Conservation (phyloP, 2,797 vertebrate genomes). For the Sphenopsis melanotis region DNA sequence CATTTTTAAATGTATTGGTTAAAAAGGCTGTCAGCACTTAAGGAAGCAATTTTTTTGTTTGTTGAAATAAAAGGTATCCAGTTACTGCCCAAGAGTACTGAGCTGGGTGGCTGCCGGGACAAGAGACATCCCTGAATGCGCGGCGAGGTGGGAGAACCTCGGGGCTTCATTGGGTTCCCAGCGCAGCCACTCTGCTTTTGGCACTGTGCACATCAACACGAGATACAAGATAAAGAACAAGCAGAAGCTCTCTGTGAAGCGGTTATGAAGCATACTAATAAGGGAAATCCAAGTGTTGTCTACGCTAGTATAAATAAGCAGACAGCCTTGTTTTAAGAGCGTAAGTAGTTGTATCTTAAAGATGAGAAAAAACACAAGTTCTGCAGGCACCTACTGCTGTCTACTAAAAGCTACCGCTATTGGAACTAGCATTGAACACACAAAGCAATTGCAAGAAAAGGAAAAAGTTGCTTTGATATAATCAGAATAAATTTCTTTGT, state of each 20-base stretch:
- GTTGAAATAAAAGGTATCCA: conserved; percentile 92
- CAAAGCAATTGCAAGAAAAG: conserved; percentile 99
- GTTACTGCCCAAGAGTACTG: conserved; percentile 84
- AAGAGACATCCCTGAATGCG: conserved; percentile 78
- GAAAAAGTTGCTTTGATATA: conserved; percentile 97
- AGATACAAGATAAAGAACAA: conserved; percentile 99
- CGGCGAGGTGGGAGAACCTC: conserved; percentile 71
- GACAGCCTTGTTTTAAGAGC: conserved; percentile 85
- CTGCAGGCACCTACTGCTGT: conserved; percentile 99
- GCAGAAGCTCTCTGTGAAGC: conserved; percentile 98
- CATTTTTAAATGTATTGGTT: conserved; percentile 98
- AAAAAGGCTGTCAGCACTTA: conserved; percentile 99
- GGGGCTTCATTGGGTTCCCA: conserved; percentile 68
- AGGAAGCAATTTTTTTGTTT: conserved; percentile 94
- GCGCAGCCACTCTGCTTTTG: conserved; percentile 84
- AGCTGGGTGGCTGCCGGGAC: conserved; percentile 83
- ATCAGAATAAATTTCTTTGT: conserved; percentile 97
- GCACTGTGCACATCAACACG: conserved; percentile 99
- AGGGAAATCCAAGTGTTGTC: conserved; percentile 94
- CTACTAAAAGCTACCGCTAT: conserved; percentile 99
- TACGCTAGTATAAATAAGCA: conserved; percentile 87
- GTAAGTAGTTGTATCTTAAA: conserved; percentile 88
- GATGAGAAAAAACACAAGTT: conserved; percentile 96
- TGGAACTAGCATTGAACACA: conserved; percentile 98
- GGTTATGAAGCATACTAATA: conserved; percentile 98